Evolutionary conservation across 2,113 vertebrate species (phyloP), one percentile per base, ranked within the genome.

Genomic region (Gyps fulvus): DNA sequence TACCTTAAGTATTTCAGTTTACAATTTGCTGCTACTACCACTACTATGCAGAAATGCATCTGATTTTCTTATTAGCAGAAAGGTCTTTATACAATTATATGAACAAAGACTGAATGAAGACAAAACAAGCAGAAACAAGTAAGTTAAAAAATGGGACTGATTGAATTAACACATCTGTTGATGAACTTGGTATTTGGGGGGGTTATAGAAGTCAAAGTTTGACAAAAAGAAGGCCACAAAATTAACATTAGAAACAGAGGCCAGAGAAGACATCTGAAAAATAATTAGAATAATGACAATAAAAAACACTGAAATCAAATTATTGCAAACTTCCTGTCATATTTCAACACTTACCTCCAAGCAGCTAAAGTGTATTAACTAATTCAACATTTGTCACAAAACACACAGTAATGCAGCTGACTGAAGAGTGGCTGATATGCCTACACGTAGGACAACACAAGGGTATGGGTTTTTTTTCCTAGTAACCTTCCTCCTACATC

Each of bases 391-490:
- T 71, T 92, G 63, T 38, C 27, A 74, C 26, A 73, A 36, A 74
- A 73, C 3, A 10, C 25, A 42, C 7, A n/a, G 11, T 10, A 76
- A 76, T 65, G 15, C 55, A 79, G 32, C 9, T 27, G 47, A 25
- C 1, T 65, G 36, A n/a, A 58, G 36, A 62, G 18, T 20, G 13
- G 10, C 0, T 65, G 50, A 43, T n/a, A 29, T 2, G 23, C 2
- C 21, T 52, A 7, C 5, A 14, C 0, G 10, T 4, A 27, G 29
- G 23, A 40, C 62, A 65, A 34, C 29, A 0, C 19, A 23, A 71
- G 10, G 49, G 5, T 7, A 11, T 16, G 13, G 2, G 3, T 18
- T 5, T 5, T 88, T 57, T 67, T 42, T 34, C 7, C 54, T 71
- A 49, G 9, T 27, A 22, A 66, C 13, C n/a, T 77, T 34, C 49